Evolutionary conservation across 2,888 invertebrate genomes (phyloP), one percentile per base, ranked within the genome.

Genomic region (Andrena bicolor): DNA sequence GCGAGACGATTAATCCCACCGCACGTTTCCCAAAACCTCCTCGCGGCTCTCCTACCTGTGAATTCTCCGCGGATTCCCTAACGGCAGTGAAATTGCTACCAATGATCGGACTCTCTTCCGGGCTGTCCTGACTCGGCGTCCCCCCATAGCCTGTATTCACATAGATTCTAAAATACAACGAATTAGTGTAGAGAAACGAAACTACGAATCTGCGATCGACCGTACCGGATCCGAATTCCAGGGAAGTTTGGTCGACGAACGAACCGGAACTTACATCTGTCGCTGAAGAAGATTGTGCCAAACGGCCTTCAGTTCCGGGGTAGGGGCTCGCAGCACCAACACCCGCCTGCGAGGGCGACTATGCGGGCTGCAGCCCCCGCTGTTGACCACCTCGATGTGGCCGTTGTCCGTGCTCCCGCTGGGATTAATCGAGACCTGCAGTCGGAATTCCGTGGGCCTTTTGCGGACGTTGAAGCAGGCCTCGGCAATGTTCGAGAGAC

Each of bases 211-310:
- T 58, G 72, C 51, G 26, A 30, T 23, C 8, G 51, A 56, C n/a
- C 61, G 48, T 64, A 35, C 61, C 69, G 23, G 49, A 20, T 70
- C 35, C 41, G 70, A 49, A 8, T 32, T 68, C 51, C 71, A 1
- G 53, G 80, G 53, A 70, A 48, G 61, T 72, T 16, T 3, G 10
- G 5, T 41, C 35, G 16, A 16, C 0, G 13, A 3, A 7, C 3
- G 16, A n/a, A 6, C 13, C 7, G 5, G 6, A 2, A 53, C 96
- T 96, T 94, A 98, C 98, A 98, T 97, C 95, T 98, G 98, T 84
- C 98, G 95, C 91, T 98, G 97, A 30, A 98, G 95, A 76, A 98
- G 95, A 94, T 97, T 98, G 94, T 98, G 98, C 98, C 98, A 98
- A 8, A 98, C 97, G 51, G 98, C 98, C 93, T 98, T 98, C 53